Percentiles rank a stretch among this genome's conserved stretches.
Conservation (phyloP, 2,888 invertebrate species). For the Drosophila koepferae region DNA sequence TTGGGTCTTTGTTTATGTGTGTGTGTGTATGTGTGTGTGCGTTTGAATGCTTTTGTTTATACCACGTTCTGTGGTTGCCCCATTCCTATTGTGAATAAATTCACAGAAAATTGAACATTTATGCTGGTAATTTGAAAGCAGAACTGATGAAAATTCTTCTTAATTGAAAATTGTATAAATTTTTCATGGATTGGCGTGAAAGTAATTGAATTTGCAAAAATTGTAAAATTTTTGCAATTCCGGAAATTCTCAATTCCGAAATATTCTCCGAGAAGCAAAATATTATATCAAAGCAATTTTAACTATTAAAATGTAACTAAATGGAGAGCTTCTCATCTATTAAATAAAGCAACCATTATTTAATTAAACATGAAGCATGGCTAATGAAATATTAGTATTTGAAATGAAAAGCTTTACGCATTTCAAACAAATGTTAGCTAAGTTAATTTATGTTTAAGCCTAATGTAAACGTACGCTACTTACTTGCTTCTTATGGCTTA, state of each 20-base stretch:
- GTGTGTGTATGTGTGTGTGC: not conserved
- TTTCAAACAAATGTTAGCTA: not conserved
- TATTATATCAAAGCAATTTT: constrained; percentile 10
- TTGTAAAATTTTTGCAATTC: constrained; percentile 3
- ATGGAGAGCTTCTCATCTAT: not conserved
- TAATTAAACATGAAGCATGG: too few relatives aligned
- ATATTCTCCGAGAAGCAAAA: not conserved
- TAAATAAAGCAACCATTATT: not conserved
- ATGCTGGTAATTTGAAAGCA: constrained; percentile 19
- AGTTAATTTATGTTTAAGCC: not conserved
- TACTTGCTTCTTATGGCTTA: constrained; percentile 22
- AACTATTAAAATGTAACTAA: too few relatives aligned
- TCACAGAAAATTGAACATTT: constrained; percentile 9
- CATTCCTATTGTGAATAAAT: constrained; percentile 18
- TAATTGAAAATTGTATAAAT: constrained; percentile 11
- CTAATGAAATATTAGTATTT: not conserved
- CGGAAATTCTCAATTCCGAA: not conserved
- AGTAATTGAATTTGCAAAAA: constrained; percentile 9
- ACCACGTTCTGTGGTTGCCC: constrained; percentile 12
- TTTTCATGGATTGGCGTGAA: not conserved
- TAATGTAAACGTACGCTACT: constrained; percentile 13
- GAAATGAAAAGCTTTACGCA: not conserved
- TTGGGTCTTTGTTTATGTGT: constrained; percentile 16
- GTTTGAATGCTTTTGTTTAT: not conserved
- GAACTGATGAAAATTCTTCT: constrained; percentile 19